Percentiles rank a stretch among this genome's conserved stretches.
phyloP scores from a whole-genome alignment of 1,140 invertebrate species.

The Atta colombica region DNA sequence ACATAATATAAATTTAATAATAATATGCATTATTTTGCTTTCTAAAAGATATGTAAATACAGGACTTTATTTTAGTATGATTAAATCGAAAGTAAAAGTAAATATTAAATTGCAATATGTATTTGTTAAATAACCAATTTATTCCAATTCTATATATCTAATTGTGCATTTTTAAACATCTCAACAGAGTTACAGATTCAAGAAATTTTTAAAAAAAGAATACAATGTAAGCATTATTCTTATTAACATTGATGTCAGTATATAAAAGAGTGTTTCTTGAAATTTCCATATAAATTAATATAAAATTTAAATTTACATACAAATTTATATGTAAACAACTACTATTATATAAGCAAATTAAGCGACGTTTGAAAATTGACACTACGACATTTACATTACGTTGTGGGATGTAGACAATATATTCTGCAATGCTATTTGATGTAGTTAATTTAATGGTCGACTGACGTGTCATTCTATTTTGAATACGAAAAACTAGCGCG shows the following conservation, averaged over 20 bases:
- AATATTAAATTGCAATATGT: background rate
- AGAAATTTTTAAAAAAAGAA: background rate
- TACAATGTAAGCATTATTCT: background rate
- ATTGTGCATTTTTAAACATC: background rate
- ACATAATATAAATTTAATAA: background rate
- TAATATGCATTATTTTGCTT: background rate
- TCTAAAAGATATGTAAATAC: background rate
- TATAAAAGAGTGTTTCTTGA: background rate
- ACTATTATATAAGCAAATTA: slow-evolving; percentile 7
- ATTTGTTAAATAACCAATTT: background rate
- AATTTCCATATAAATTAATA: slow-evolving; percentile 27
- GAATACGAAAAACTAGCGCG: background rate
- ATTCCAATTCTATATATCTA: background rate
- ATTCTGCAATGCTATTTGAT: slow-evolving; percentile 15
- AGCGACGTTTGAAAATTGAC: slow-evolving; percentile 7
- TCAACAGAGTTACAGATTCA: background rate
- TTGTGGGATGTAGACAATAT: background rate
- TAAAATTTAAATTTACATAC: slow-evolving; percentile 22
- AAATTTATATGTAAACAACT: slow-evolving; percentile 10
- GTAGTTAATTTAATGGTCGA: slow-evolving; percentile 14
- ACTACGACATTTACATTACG: too few relatives aligned
- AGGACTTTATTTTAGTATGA: too few relatives aligned
- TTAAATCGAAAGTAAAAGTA: background rate
- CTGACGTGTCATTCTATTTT: background rate
- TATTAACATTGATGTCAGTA: background rate